Evolutionary conservation across 2,888 invertebrate species (phyloP).

Genomic region (Gasteruption jaculator): DNA sequence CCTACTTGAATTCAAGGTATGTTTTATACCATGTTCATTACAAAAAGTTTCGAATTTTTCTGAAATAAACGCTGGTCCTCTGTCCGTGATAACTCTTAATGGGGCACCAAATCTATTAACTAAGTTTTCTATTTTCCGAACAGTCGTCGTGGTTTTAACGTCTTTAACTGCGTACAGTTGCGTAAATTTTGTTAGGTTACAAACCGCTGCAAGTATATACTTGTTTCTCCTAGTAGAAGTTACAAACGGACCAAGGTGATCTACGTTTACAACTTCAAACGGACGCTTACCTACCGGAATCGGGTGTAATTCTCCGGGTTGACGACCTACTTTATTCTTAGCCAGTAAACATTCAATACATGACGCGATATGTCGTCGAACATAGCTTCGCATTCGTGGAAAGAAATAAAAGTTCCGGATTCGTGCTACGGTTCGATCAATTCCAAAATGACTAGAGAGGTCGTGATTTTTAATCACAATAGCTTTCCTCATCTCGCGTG

Average conservation of each 20-base stretch:
- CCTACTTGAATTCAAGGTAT: slow-evolving; percentile 13
- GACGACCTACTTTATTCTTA: no score
- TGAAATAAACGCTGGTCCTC: no score
- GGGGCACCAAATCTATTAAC: slow-evolving; percentile 18
- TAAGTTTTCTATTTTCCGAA: slow-evolving; percentile 17
- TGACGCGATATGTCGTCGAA: no score
- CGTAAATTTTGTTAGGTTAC: slow-evolving; percentile 22
- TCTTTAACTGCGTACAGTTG: slow-evolving; percentile 17
- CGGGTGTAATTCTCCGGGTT: slow-evolving; percentile 23
- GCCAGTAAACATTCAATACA: no score
- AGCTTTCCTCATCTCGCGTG: slow-evolving; percentile 13
- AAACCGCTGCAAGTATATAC: slow-evolving; percentile 20
- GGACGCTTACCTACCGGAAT: slow-evolving; percentile 21
- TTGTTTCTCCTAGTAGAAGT: slow-evolving; percentile 14
- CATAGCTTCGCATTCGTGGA: slow-evolving; percentile 12
- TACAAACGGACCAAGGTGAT: slow-evolving; percentile 22
- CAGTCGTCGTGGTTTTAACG: slow-evolving; percentile 5
- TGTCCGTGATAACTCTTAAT: slow-evolving; percentile 15
- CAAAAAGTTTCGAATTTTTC: slow-evolving; percentile 20
- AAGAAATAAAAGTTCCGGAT: slow-evolving; percentile 17
- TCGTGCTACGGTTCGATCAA: slow-evolving; percentile 9
- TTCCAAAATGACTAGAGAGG: slow-evolving; percentile 12
- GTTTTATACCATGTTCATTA: slow-evolving; percentile 8
- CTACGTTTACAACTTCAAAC: slow-evolving; percentile 22
- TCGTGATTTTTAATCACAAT: slow-evolving; percentile 14